These are phyloP conservation scores for Pocillopora meandrina DNA, from an alignment of 92 coral and sea anemone species.

Conservation along the genomic window DNA sequence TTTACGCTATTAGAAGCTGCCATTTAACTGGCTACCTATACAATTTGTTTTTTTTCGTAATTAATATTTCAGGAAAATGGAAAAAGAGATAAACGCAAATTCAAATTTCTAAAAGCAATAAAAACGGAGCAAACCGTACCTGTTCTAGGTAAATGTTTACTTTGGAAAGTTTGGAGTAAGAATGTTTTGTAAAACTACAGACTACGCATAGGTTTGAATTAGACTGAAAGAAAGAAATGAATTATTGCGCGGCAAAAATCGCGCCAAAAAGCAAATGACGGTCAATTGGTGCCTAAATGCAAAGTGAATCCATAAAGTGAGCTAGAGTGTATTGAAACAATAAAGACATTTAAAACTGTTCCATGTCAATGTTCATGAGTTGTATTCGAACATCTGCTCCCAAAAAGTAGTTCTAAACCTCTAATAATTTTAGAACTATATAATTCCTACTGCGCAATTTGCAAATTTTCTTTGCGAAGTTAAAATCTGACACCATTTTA, in stretches of 20 bases:
- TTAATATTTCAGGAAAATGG: constrained; percentile 6
- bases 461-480: not conserved
- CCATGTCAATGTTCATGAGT: not conserved
- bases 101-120: not conserved
- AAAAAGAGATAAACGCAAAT: not conserved
- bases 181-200: constrained; percentile 15
- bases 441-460: not conserved
- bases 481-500: not conserved
- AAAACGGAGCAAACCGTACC: not conserved
- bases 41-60: not conserved
- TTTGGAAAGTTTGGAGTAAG: not conserved
- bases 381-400: not conserved
- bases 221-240: not conserved
- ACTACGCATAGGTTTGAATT: not conserved
- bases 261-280: not conserved
- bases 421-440: not conserved
- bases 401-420: not conserved
- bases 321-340: not conserved
- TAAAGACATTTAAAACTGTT: not conserved
- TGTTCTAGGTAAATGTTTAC: not conserved
- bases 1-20: not conserved
- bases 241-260: not conserved
- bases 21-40: not conserved
- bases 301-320: not conserved
- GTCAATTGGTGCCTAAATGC: not conserved